phyloP scores from a whole-genome alignment of 2,113 vertebrate species.

The Paramormyrops kingsleyae region DNA sequence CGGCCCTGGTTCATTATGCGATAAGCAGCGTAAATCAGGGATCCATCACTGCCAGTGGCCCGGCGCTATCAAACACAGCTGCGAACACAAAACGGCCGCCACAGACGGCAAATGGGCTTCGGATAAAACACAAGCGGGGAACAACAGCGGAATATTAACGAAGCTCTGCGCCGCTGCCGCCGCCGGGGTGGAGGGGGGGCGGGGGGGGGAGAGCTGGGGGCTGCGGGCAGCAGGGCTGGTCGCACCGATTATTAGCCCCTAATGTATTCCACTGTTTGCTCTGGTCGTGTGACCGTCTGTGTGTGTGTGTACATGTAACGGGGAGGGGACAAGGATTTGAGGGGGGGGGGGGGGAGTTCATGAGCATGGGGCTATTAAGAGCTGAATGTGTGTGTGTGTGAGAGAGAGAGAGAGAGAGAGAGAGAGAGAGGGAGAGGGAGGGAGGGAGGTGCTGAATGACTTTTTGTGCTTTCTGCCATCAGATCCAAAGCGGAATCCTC shows the following conservation, averaged over 20 bases:
- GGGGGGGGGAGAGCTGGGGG: conserved; percentile 27
- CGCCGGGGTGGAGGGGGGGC: too few species aligned
- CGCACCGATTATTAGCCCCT: conserved; percentile 44
- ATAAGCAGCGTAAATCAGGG: conserved; percentile 65
- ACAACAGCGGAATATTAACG: conserved; percentile 72
- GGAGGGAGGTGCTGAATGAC: not conserved
- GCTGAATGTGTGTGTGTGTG: not conserved
- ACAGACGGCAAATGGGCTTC: conserved; percentile 64
- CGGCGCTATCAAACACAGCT: conserved; percentile 68
- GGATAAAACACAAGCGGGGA: conserved; percentile 53
- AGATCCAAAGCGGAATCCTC: not conserved
- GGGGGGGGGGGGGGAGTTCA: not conserved
- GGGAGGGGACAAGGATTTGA: not conserved
- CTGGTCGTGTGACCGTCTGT: not conserved
- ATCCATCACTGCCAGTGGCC: conserved; percentile 60
- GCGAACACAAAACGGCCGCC: conserved; percentile 64
- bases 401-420: conserved; percentile 19
- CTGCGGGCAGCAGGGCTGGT: conserved; percentile 21
- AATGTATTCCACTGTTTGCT: conserved; percentile 32
- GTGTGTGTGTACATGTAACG: not conserved
- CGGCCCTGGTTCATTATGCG: conserved; percentile 59
- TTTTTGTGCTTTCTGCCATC: not conserved
- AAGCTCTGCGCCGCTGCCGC: conserved; percentile 46
- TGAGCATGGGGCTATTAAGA: not conserved
- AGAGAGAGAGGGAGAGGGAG: not conserved